These are phyloP conservation scores for Drosophila oshimai DNA, from an alignment of 1,140 invertebrate species.

Conservation along the genomic window DNA sequence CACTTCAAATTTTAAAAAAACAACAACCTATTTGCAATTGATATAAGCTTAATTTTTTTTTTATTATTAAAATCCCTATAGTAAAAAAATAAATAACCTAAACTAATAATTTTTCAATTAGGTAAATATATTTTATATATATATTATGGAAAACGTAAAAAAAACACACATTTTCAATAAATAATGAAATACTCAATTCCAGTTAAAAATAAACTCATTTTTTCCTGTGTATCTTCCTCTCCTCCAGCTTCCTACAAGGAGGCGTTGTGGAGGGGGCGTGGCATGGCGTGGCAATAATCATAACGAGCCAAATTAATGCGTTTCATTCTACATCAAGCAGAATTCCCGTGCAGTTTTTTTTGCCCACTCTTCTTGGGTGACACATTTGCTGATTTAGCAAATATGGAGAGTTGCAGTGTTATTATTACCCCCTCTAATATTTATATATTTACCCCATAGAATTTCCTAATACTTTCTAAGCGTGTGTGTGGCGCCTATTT, in stretches of 20 bases:
- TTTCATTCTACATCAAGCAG: constrained; percentile 80
- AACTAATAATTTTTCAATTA: too few relatives aligned
- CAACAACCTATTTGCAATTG: too few relatives aligned
- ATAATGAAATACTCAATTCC: too few relatives aligned
- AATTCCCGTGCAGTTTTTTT: constrained; percentile 69
- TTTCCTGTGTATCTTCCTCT: not conserved
- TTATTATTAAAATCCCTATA: too few relatives aligned
- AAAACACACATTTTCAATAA: too few relatives aligned
- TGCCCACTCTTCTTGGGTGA: constrained; percentile 27
- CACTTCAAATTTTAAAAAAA: too few relatives aligned
- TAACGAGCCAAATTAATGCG: constrained; percentile 82
- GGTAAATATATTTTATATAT: not conserved
- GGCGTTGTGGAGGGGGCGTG: constrained; percentile 1
- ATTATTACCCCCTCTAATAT: not conserved
- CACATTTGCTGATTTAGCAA: constrained; percentile 74
- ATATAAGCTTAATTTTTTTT: too few relatives aligned
- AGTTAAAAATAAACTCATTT: not conserved
- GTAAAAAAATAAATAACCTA: too few relatives aligned
- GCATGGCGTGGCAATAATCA: constrained; percentile 76
- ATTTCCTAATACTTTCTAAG: constrained; percentile 48
- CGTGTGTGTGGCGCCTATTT: constrained; percentile 24
- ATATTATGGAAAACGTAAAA: too few relatives aligned
- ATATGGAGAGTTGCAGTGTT: not conserved
- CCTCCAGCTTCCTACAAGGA: not conserved
- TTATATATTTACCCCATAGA: not conserved